These are phyloP conservation scores for Zhuqinia jingwanae DNA, from an alignment of 2,888 invertebrate species.

Conservation along the genomic window DNA sequence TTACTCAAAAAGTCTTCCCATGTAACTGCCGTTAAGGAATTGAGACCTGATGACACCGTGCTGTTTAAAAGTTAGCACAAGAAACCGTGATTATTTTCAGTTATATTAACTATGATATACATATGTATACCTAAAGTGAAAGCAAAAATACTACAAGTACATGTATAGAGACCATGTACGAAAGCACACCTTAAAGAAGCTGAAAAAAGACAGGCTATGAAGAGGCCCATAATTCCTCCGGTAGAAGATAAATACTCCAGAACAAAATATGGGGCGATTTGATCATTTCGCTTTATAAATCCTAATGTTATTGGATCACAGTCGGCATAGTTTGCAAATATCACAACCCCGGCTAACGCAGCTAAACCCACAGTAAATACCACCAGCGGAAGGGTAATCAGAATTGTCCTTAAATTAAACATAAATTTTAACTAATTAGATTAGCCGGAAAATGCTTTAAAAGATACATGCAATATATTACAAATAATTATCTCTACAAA, in stretches of 20 bases:
- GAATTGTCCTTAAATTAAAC: conserved; percentile 68
- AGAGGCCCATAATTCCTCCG: conserved; percentile 82
- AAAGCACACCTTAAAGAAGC: conserved; percentile 80
- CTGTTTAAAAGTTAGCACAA: conserved; percentile 79
- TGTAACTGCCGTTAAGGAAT: conserved; percentile 79
- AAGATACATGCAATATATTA: not conserved
- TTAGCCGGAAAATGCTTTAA: not conserved
- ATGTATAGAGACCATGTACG: too few species aligned
- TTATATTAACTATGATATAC: too few species aligned
- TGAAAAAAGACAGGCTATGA: conserved; percentile 82
- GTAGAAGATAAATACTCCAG: conserved; percentile 81
- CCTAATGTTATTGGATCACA: conserved; percentile 80
- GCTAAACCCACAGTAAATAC: conserved; percentile 76
- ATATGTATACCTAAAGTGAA: too few species aligned
- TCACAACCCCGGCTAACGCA: conserved; percentile 75
- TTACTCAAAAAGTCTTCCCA: conserved; percentile 79
- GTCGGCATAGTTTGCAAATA: conserved; percentile 81
- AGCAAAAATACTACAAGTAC: too few species aligned
- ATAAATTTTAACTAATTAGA: too few species aligned
- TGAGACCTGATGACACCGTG: conserved; percentile 79
- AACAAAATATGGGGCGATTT: conserved; percentile 81
- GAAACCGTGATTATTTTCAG: too few species aligned
- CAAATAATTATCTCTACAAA: too few species aligned
- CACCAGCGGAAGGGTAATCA: conserved; percentile 76
- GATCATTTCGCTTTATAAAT: conserved; percentile 78